Percentiles rank a stretch among this genome's conserved stretches.
These are phyloP conservation scores for Resseliella maxima DNA, from an alignment of 2,888 invertebrate genomes.

Conservation along the genomic window DNA sequence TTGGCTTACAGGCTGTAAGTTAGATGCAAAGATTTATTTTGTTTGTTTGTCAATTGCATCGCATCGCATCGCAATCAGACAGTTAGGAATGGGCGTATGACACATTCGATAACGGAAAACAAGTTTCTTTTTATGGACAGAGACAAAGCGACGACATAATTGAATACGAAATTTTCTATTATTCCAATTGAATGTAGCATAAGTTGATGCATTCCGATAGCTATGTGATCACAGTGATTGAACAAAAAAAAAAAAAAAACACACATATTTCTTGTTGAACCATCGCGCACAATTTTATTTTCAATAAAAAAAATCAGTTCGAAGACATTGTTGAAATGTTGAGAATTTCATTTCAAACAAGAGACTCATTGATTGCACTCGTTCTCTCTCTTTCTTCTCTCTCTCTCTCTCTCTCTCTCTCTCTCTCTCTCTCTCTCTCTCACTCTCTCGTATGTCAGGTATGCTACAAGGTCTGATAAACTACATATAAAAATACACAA, in stretches of 20 bases:
- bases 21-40: background rate
- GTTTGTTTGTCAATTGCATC: background rate
- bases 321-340: conserved; percentile 26
- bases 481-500: background rate
- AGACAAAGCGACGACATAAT: conserved; percentile 48
- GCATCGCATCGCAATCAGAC: background rate
- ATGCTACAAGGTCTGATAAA: too few species aligned
- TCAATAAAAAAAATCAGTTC: too few species aligned
- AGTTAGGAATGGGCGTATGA: conserved; percentile 36
- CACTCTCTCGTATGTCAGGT: too few species aligned
- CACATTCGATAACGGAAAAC: conserved; percentile 46
- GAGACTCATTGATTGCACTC: background rate
- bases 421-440: too few species aligned
- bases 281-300: background rate
- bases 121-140: conserved; percentile 48
- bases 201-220: background rate
- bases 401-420: too few species aligned
- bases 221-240: background rate
- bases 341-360: background rate
- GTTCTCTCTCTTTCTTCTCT: background rate
- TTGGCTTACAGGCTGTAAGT: too few species aligned
- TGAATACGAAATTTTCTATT: conserved; percentile 46
- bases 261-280: too few species aligned
- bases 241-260: background rate
- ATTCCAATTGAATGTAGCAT: conserved; percentile 12